Evolutionary conservation across 2,888 invertebrate species (phyloP).

Genomic region (Tenodera sinensis): DNA sequence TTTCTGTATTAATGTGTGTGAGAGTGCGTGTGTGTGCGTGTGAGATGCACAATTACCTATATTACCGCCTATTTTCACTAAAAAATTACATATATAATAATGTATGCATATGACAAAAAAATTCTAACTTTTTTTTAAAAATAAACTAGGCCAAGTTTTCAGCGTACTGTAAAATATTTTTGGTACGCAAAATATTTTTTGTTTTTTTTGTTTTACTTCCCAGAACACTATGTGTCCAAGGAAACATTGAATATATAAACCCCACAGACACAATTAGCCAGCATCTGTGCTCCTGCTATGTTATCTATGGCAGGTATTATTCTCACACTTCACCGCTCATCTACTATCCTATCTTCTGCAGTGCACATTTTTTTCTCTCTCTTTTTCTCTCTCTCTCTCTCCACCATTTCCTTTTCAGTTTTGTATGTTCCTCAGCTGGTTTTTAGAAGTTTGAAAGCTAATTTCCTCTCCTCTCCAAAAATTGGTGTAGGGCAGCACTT

Average conservation of each 20-base stretch:
- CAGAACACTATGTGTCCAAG: not conserved
- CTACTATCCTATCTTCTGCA: not conserved
- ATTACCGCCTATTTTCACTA: not conserved
- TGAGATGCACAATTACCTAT: conserved; percentile 21
- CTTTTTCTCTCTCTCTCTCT: not conserved
- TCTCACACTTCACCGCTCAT: not conserved
- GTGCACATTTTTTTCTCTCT: not conserved
- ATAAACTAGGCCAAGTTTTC: not conserved
- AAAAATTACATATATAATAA: not conserved
- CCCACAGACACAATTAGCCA: not conserved
- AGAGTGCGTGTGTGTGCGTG: conserved; percentile 32
- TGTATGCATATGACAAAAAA: not conserved
- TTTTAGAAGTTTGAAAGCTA: not conserved
- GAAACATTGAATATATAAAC: not conserved
- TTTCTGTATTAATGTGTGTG: conserved; percentile 31
- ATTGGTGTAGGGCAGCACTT: not conserved
- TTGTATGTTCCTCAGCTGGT: not conserved
- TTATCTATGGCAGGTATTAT: not conserved
- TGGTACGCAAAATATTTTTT: conserved; percentile 4
- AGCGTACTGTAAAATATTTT: not conserved
- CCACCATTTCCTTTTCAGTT: not conserved
- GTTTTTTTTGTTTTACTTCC: not conserved
- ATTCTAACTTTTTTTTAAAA: not conserved
- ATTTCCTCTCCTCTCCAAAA: not conserved
- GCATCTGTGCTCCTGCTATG: not conserved